Evolutionary conservation across 2,797 vertebrate species (phyloP).

Genomic region (Kryptopterus vitreolus): DNA sequence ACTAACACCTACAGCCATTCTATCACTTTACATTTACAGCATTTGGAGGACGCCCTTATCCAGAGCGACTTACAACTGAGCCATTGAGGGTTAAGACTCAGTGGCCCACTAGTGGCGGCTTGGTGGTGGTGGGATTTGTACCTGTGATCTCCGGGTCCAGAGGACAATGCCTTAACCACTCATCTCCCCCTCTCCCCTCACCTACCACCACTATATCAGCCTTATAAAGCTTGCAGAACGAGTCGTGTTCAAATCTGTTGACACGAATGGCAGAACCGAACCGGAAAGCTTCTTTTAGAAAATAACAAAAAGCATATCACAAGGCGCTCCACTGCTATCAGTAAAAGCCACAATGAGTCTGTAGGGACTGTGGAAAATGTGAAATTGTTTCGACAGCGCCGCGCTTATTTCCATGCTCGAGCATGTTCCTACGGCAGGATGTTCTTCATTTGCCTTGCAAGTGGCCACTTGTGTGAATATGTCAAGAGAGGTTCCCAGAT

Average conservation of each 20-base stretch:
- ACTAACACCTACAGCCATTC: no score
- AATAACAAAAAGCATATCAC: background rate
- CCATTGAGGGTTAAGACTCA: no score
- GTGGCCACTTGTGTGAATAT: background rate
- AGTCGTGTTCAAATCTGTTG: background rate
- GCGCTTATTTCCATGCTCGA: background rate
- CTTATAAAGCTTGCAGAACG: background rate
- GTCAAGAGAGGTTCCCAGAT: no score
- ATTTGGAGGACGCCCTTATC: no score
- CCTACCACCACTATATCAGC: background rate
- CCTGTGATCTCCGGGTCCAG: no score
- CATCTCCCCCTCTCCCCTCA: no score
- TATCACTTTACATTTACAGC: no score
- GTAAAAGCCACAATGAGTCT: background rate
- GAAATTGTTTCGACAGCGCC: background rate
- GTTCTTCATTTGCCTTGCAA: background rate
- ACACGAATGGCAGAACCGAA: background rate
- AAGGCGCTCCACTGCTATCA: background rate
- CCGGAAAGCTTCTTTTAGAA: background rate
- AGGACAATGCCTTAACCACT: no score
- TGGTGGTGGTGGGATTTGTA: no score
- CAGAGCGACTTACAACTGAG: no score
- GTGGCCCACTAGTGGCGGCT: no score
- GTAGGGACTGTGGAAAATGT: background rate
- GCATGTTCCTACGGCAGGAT: background rate